Conservation (phyloP, 2,797 vertebrate genomes). For the Etheostoma nigrum region DNA sequence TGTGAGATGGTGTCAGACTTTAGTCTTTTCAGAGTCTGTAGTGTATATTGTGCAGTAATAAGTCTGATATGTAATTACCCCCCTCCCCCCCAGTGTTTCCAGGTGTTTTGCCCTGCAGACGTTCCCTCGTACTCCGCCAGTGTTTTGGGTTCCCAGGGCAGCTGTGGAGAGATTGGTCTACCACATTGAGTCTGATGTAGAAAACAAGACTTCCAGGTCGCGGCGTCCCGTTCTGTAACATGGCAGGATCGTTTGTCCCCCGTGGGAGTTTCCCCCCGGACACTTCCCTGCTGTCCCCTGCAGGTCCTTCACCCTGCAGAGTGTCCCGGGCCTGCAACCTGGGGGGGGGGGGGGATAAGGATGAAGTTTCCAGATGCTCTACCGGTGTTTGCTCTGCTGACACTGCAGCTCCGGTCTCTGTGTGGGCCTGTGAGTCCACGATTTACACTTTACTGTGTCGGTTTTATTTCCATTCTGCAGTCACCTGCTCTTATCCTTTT, state of each 20-base stretch:
- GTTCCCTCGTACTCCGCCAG: too few species aligned
- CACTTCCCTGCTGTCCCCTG: slow-evolving; percentile 63
- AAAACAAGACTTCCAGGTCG: slow-evolving; percentile 77
- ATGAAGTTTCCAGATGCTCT: slow-evolving; percentile 83
- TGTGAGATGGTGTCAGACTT: too few species aligned
- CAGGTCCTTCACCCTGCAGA: slow-evolving; percentile 8
- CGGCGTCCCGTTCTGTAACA: slow-evolving; percentile 47
- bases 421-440: too few species aligned
- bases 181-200: slow-evolving; percentile 78
- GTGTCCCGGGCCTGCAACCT: slow-evolving; percentile 10
- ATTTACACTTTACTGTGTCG: too few species aligned
- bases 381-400: slow-evolving; percentile 61
- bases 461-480: too few species aligned
- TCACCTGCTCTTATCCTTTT: too few species aligned
- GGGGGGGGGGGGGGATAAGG: slow-evolving; percentile 49
- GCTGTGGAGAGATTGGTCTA: slow-evolving; percentile 69
- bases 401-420: slow-evolving; percentile 23
- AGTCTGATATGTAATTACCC: too few species aligned
- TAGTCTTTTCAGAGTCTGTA: too few species aligned
- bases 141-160: too few species aligned
- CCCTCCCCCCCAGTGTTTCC: too few species aligned
- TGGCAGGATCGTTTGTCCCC: slow-evolving; percentile 69
- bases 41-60: too few species aligned
- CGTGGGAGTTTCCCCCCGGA: slow-evolving; percentile 63
- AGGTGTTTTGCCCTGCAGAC: too few species aligned